These are phyloP conservation scores for Taxidea taxus DNA, from an alignment of 2,113 vertebrate genomes.

Conservation along the genomic window DNA sequence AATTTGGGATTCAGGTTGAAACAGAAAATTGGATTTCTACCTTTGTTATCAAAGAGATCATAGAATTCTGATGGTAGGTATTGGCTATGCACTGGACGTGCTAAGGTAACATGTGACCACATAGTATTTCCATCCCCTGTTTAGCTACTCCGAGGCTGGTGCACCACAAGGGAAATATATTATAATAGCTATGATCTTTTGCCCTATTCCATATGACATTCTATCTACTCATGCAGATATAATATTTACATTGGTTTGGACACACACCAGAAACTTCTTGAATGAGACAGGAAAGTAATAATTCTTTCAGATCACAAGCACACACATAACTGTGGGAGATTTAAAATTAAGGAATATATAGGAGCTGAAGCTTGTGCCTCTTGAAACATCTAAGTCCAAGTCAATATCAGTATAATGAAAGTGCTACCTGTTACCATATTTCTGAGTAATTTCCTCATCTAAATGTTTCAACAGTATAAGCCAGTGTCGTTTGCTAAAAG, in stretches of 20 bases:
- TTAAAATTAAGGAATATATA: neutral
- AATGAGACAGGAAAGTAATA: neutral
- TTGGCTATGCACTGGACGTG: neutral
- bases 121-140: neutral
- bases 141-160: neutral
- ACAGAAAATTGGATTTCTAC: neutral
- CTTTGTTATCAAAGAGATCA: neutral
- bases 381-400: neutral
- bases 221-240: neutral
- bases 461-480: neutral
- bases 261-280: neutral
- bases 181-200: neutral
- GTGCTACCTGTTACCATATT: neutral
- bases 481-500: neutral
- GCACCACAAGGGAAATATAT: neutral
- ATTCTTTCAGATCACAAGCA: neutral
- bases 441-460: conserved; percentile 17
- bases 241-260: neutral
- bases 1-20: neutral
- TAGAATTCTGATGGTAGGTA: neutral
- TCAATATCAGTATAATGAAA: neutral
- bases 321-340: neutral
- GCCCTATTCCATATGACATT: neutral
- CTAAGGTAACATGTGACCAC: neutral
- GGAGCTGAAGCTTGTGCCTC: neutral